Evolutionary conservation across 2,888 invertebrate species (phyloP), one percentile per base, ranked within the genome.

Genomic region (Elmis aenea): DNA sequence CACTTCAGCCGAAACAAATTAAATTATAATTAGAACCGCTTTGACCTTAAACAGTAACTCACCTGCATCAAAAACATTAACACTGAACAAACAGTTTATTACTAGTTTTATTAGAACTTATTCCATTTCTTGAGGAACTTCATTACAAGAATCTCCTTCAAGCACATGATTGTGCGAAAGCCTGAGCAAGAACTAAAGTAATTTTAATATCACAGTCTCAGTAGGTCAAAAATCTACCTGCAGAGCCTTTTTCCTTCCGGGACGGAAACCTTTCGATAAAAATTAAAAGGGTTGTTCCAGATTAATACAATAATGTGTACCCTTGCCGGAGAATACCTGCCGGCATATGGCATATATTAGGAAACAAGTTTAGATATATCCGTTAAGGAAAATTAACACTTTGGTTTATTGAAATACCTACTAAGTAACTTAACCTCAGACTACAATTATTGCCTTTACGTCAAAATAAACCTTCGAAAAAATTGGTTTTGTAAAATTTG

Each of bases 191-290:
- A 57, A 66, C 66, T 66, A 61, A 59, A 58, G 53, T 59, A 59
- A 64, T 63, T 61, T 59, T 54, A 53, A 58, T 52, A 56, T 53
- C 42, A 46, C 51, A 50, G 50, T 48, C 49, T 51, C 52, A 52
- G 51, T 46, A 52, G 56, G 54, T 53, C 50, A 55, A 61, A 59
- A 61, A 61, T 58, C 65, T 67, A 67, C 67, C 67, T 67, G 66
- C 65, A 59, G 46, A 55, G 52, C 52, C 61, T 60, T 54, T 59
- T 63, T 65, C 64, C 64, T 65, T 65, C 65, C 65, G 65, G 65
- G 57, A 58, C 57, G 57, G 47, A 50, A 47, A 43, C 46, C 46
- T 46, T 55, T 50, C 46, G 51, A 51, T 51, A 48, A 49, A 52
- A 55, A 55, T 51, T 55, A 59, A 54, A 64, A 62, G 62, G 63